These are phyloP conservation scores for Melanargia galathea DNA, from an alignment of 2,888 invertebrate genomes.

Conservation along the genomic window DNA sequence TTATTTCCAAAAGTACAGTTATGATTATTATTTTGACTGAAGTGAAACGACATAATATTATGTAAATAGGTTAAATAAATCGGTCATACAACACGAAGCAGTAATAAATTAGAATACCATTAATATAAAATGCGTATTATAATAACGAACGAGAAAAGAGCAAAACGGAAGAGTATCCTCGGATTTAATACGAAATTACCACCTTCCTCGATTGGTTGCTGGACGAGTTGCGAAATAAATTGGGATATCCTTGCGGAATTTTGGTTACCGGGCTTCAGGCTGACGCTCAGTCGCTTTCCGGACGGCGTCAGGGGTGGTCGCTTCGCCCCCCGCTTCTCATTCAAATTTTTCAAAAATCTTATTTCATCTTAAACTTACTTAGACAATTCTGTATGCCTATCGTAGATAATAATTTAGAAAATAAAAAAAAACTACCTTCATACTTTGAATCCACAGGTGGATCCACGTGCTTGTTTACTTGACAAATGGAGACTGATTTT, in stretches of 20 bases:
- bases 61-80: constrained; percentile 16
- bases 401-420: constrained; percentile 7
- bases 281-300: constrained; percentile 46
- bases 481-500: background rate
- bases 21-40: background rate
- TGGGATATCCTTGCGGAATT: constrained; percentile 49
- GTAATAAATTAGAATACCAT: constrained; percentile 17
- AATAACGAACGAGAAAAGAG: constrained; percentile 12
- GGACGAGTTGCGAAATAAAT: constrained; percentile 33
- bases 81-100: constrained; percentile 6
- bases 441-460: constrained; percentile 51
- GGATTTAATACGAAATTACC: constrained; percentile 26
- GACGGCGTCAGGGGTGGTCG: constrained; percentile 46
- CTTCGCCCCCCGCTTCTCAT: constrained; percentile 34
- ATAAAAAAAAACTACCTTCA: constrained; percentile 31
- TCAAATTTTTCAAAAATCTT: constrained; percentile 38
- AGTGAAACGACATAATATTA: constrained; percentile 3
- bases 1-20: background rate
- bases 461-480: constrained; percentile 32
- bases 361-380: constrained; percentile 30
- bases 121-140: constrained; percentile 16
- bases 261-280: constrained; percentile 43
- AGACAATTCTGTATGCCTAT: constrained; percentile 23
- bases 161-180: constrained; percentile 11
- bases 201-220: constrained; percentile 23